Base-by-base conservation (phyloP, 2,113 vertebrate species). In the Forbesichthys papilliferus region DNA sequence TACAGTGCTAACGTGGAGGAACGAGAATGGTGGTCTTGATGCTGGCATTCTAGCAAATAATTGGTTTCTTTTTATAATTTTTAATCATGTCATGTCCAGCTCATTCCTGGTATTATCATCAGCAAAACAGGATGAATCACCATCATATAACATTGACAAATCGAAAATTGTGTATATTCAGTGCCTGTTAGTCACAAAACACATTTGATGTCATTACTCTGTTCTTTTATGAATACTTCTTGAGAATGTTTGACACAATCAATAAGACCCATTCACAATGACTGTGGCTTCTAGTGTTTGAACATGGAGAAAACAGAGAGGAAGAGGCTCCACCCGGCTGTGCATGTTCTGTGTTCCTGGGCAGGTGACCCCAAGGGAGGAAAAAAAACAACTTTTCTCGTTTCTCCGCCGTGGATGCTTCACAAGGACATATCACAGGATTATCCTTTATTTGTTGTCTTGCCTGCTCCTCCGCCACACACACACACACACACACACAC, bases 401-500 rank as follows among this genome's bases (percentile, higher is more conserved):
- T 64, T 63, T 68, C 47, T 72, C 59, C 8, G n/a, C 54, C 14
- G 14, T 9, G 49, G 52, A 60, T 67, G 46, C 72, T 69, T 74
- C 74, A 77, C 70, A 70, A 83, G 84, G 78, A 75, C 79, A 79
- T 11, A 87, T 81, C 64, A 84, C 42, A 67, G 73, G 84, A 82
- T 84, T 80, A 84, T 73, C 73, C 48, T 48, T 66, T 71, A 79
- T 69, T 73, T 77, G 36, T 57, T 0, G 5, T 48, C 14, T 53
- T 58, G 68, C 80, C 47, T 14, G 9, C 20, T 14, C 61, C 20
- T 13, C 33, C 63, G 12, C 55, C 63, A 47, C 14, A 20, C 20
- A 20, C 20, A 20, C 20, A 16, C 49, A 14, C 48, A 10, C 9
- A 10, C 12, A 12, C 48, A 12, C 48, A 12, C 48, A 12, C 48